Evolutionary conservation across 2,888 invertebrate genomes (phyloP), one percentile per base, ranked within the genome.

Genomic region (Octonoba sinensis): DNA sequence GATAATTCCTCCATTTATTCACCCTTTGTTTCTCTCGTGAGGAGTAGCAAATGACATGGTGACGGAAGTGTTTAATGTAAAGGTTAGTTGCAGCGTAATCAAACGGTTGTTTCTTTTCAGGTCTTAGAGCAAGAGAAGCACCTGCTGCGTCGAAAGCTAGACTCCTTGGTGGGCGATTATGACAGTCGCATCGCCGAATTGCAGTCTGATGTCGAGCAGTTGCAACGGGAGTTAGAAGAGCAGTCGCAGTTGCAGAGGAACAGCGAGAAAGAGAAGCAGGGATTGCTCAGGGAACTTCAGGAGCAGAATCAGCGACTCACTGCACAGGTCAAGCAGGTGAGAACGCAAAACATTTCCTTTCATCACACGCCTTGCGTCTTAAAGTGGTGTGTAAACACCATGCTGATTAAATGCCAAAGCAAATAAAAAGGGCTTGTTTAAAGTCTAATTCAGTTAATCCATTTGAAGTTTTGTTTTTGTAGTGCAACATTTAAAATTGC

Each of bases 81-180:
- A n/a, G n/a, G n/a, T n/a, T n/a, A n/a, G n/a, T n/a, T n/a, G n/a
- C n/a, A 36, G 1, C 11, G 36, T 8, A 36, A 36, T 36, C 8
- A 36, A 36, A 36, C 36, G 8, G 8, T 36, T 11, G 36, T 36
- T 1, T 36, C 84, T 74, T 89, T 90, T 0, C 91, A 97, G 97
- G 93, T 93, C 87, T 91, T 97, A 88, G 96, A 97, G 89, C 97
- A 97, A 89, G 97, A 97, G 89, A 93, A 96, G 86, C 95, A 97
- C 89, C 91, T 94, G 70, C 91, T 97, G 70, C 91, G 95, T 82
- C 91, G 96, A 84, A 94, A 94, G 87, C 90, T 97, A 87, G 94
- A 95, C 86, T 93, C 94, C 57, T 92, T 94, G 57, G 93, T 95
- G 88, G 93, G 94, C 46, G 97, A 97, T 89, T 95, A 94, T 88